These are phyloP conservation scores for Pseudotriccus pelzelni DNA, from an alignment of 2,797 vertebrate species.

Conservation along the genomic window DNA sequence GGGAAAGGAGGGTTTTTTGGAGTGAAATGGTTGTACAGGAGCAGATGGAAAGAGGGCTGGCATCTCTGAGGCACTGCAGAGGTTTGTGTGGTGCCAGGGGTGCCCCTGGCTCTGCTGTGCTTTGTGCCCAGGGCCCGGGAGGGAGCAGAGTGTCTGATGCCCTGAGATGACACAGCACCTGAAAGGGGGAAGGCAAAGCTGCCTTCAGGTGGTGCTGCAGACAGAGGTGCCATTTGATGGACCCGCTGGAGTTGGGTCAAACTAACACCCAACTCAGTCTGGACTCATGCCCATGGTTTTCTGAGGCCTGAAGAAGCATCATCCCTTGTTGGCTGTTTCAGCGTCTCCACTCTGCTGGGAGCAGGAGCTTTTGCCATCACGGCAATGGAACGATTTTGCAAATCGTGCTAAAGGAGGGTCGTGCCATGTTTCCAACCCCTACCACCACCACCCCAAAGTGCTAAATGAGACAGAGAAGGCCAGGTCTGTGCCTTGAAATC, in stretches of 20 bases:
- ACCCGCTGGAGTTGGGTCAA: neutral
- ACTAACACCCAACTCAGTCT: neutral
- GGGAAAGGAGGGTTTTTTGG: fast-evolving
- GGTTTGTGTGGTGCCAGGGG: neutral
- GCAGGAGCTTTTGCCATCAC: neutral
- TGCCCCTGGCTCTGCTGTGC: neutral
- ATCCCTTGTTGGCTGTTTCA: neutral
- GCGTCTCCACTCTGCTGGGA: neutral
- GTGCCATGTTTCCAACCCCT: fast-evolving
- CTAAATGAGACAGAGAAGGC: neutral
- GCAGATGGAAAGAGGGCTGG: neutral
- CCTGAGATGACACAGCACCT: neutral
- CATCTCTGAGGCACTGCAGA: neutral
- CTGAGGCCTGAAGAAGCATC: neutral
- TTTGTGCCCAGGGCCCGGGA: neutral
- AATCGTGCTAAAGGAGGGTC: fast-evolving
- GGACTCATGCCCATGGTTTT: neutral
- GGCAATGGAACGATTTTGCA: neutral
- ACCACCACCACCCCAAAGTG: neutral
- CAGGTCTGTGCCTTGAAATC: neutral
- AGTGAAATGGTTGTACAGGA: neutral
- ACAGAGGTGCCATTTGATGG: neutral
- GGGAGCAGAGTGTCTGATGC: neutral
- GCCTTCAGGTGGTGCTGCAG: neutral
- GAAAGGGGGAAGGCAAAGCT: neutral